Base-by-base conservation (phyloP, 2,113 vertebrate species). In the Oryzias javanicus region DNA sequence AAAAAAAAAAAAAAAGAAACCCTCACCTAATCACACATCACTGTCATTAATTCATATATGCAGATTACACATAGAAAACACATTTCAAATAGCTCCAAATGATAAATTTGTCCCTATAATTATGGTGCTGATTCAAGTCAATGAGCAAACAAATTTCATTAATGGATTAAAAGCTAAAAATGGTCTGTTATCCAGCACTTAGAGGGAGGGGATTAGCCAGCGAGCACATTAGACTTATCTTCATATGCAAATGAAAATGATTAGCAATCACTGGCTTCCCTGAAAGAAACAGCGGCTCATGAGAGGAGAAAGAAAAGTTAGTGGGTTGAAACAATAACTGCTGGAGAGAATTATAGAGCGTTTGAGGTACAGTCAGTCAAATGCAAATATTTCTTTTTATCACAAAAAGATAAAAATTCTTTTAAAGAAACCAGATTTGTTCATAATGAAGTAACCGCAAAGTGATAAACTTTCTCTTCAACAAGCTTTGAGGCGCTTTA, bases 91-190 rank as follows among this genome's bases (percentile, higher is more conserved):
- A 70, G 82, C 84, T 86, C 71, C 70, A 88, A 91, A 90, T 89
- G 86, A 91, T 90, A 89, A 87, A 84, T 88, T 88, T 78, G 74
- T 82, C 80, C 74, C 66, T 52, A 83, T 91, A 91, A 91, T 91
- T 91, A 91, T 64, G 84, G 78, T 81, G 82, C 85, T 89, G 90
- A 91, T 91, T 90, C 88, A 91, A 89, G 85, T 89, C 90, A 91
- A 86, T 91, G 87, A 90, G 87, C 89, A 91, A 87, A 92, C 90
- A 92, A 89, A 91, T 90, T 91, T 90, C 89, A 91, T 91, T 90
- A 91, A 90, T 86, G 85, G 85, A 91, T 84, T 90, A 88, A 84
- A 90, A 89, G 88, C 89, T 85, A 89, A 87, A 91, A 90, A 89
- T 86, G 80, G 86, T 83, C 82, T 78, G 84, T 89, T 90, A 90